Evolutionary conservation across 2,888 invertebrate species (phyloP).

Genomic region (Eupithecia dodoneata): DNA sequence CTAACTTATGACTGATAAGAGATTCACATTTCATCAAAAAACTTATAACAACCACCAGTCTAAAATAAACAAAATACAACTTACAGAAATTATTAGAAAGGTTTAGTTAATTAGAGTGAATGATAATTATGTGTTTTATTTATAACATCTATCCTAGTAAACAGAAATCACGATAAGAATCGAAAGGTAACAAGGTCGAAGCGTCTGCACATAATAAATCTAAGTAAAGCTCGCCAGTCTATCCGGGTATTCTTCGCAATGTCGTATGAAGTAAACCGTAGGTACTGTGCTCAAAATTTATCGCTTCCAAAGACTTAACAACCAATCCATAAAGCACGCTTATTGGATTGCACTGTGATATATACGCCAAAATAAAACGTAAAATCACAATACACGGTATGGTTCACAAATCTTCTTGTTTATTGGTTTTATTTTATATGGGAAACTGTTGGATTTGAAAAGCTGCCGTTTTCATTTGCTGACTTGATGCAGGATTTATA

Average conservation of each 20-base stretch:
- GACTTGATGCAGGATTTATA: background rate
- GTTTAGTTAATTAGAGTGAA: too few relatives aligned
- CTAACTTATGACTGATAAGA: too few relatives aligned
- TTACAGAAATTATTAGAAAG: too few relatives aligned
- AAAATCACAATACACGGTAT: constrained; percentile 22
- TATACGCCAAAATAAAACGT: constrained; percentile 24
- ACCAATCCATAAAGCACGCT: constrained; percentile 40
- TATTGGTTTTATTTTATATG: constrained; percentile 5
- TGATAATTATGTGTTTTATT: background rate
- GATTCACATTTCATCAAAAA: too few relatives aligned
- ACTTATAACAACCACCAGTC: too few relatives aligned
- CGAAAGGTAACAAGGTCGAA: background rate
- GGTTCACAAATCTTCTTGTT: constrained; percentile 1
- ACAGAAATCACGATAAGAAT: background rate
- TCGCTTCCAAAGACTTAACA: constrained; percentile 39
- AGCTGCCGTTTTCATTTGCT: background rate
- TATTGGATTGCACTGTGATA: constrained; percentile 28
- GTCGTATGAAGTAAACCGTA: constrained; percentile 49
- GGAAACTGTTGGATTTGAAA: background rate
- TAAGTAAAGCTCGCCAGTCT: constrained; percentile 40
- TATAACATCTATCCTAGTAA: background rate
- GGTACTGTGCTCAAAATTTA: constrained; percentile 29
- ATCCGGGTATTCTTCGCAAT: background rate
- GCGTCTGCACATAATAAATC: constrained; percentile 45
- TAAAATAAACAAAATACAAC: too few relatives aligned